phyloP scores from a whole-genome alignment of 1,140 invertebrate species.

The Euwallacea fornicatus region DNA sequence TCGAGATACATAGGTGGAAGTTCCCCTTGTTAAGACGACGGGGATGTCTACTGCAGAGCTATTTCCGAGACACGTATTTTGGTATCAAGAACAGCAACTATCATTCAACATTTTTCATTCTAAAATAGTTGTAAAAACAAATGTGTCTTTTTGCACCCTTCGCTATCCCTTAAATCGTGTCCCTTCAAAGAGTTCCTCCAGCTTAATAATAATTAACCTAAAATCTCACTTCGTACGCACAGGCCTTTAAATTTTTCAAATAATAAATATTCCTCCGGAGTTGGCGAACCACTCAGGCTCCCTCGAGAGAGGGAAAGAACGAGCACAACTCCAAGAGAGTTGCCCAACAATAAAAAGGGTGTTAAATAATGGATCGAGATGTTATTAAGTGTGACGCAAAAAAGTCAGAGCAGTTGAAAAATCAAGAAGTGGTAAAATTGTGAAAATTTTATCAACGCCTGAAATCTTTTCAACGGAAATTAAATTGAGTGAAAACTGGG shows the following conservation, averaged over 20 bases:
- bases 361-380: slow-evolving; percentile 7
- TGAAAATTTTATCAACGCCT: slow-evolving; percentile 13
- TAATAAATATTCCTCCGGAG: background rate
- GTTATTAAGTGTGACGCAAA: background rate
- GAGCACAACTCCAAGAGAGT: background rate
- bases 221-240: background rate
- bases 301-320: background rate
- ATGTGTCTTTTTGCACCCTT: background rate
- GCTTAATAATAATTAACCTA: background rate
- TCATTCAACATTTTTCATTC: background rate
- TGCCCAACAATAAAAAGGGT: slow-evolving; percentile 1
- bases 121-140: background rate
- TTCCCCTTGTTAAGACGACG: no score
- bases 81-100: background rate
- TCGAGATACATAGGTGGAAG: no score
- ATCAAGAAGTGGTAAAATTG: slow-evolving; percentile 6
- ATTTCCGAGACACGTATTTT: no score
- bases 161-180: no score
- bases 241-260: slow-evolving; percentile 1
- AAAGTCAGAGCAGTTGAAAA: slow-evolving; percentile 4
- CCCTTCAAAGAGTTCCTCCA: no score
- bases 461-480: background rate
- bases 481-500: slow-evolving; percentile 1
- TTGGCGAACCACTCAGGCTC: slow-evolving; percentile 1
- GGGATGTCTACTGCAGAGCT: no score